Conservation (phyloP, 1,140 invertebrate species). For the Lamellibrachia luymesi region DNA sequence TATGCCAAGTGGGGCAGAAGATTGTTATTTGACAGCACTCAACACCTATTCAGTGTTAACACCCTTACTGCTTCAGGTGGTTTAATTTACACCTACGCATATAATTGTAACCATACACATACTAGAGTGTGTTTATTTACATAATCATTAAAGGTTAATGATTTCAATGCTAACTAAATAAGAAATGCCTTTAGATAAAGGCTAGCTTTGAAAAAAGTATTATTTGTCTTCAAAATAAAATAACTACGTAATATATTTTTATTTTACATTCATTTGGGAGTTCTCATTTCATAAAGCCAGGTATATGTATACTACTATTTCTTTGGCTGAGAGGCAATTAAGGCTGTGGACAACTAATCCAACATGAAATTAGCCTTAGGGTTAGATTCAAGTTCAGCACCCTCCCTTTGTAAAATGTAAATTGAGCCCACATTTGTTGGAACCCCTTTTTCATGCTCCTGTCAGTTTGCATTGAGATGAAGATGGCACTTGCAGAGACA, state of each 20-base stretch:
- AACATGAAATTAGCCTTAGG: not conserved
- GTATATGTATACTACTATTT: too few species aligned
- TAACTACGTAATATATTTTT: not conserved
- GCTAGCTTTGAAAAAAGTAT: not conserved
- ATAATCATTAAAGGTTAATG: not conserved
- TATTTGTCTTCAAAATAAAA: not conserved
- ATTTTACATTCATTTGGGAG: not conserved
- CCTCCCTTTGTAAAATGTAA: not conserved
- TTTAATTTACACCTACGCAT: not conserved
- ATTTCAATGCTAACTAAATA: not conserved
- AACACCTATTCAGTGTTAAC: not conserved
- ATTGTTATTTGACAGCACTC: not conserved
- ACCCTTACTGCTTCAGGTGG: not conserved
- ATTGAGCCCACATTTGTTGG: not conserved
- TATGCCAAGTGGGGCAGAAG: not conserved
- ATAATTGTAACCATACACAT: not conserved
- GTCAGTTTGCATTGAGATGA: not conserved
- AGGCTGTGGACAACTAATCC: not conserved
- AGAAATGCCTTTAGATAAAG: not conserved
- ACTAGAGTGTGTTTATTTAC: not conserved
- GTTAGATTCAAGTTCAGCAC: not conserved
- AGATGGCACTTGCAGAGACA: too few species aligned
- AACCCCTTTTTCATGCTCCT: not conserved
- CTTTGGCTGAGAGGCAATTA: too few species aligned
- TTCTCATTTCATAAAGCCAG: not conserved